These are phyloP conservation scores for Achatina immaculata DNA, from an alignment of 1,140 invertebrate genomes.

Conservation along the genomic window DNA sequence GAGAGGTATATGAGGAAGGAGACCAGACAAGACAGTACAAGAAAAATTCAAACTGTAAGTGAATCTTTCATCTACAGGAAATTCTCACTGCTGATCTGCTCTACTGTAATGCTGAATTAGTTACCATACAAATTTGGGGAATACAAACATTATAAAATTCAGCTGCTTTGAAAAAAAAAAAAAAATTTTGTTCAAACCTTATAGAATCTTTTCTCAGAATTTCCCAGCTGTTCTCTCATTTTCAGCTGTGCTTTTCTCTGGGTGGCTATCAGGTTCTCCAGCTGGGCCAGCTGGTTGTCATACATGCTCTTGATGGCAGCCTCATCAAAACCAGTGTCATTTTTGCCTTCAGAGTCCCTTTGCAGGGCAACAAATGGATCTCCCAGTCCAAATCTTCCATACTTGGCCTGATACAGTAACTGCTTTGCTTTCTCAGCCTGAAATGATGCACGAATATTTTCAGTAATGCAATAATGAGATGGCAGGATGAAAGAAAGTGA, in stretches of 20 bases:
- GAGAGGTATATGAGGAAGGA: too few species aligned
- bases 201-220: constrained; percentile 84
- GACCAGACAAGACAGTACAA: too few species aligned
- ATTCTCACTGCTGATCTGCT: too few species aligned
- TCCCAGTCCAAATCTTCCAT: constrained; percentile 76
- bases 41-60: too few species aligned
- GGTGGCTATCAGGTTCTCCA: constrained; percentile 85
- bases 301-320: constrained; percentile 71
- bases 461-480: too few species aligned
- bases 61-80: too few species aligned
- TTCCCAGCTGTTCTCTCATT: constrained; percentile 85
- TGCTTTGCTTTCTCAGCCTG: constrained; percentile 87
- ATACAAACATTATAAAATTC: neutral
- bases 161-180: neutral
- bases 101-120: too few species aligned
- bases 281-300: constrained; percentile 79
- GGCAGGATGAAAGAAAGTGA: too few species aligned
- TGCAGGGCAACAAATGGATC: constrained; percentile 88
- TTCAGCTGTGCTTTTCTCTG: constrained; percentile 84
- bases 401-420: constrained; percentile 79
- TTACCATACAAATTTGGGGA: neutral
- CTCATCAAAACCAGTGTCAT: constrained; percentile 71
- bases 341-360: constrained; percentile 78
- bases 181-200: constrained; percentile 70
- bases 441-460: constrained; percentile 54